Evolutionary conservation across 2,797 vertebrate species (phyloP).

Genomic region (Vespertilio murinus): DNA sequence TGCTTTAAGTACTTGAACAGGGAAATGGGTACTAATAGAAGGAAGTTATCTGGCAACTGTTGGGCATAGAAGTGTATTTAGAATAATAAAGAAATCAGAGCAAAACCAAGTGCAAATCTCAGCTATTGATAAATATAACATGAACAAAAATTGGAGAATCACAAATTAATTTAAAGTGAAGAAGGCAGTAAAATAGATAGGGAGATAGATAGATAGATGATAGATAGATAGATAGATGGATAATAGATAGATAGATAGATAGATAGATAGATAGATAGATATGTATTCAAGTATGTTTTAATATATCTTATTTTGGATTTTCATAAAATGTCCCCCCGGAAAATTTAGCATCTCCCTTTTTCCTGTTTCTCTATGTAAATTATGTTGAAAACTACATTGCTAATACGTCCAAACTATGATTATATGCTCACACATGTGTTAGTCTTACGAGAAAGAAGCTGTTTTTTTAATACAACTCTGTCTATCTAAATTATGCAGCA

Average conservation of each 20-base stretch:
- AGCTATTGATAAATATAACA: background rate
- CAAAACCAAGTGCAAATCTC: background rate
- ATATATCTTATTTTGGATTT: background rate
- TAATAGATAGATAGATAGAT: background rate
- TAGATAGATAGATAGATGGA: background rate
- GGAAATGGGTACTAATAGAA: background rate
- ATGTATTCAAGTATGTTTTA: background rate
- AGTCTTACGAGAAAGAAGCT: background rate
- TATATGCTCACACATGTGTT: background rate
- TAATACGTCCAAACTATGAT: background rate
- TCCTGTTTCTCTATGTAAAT: background rate
- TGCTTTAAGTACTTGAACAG: background rate
- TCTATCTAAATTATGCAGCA: background rate
- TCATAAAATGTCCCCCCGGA: background rate
- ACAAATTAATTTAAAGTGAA: background rate
- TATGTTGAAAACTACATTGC: background rate
- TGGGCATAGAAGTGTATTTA: background rate
- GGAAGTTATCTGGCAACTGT: background rate
- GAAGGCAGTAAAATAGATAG: background rate
- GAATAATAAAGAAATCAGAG: background rate
- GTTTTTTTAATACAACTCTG: background rate
- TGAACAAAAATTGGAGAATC: background rate
- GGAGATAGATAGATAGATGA: background rate
- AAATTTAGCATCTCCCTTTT: background rate
- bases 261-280: background rate